These are phyloP conservation scores for Nomada lathburiana DNA, from an alignment of 2,888 invertebrate genomes.

Conservation along the genomic window DNA sequence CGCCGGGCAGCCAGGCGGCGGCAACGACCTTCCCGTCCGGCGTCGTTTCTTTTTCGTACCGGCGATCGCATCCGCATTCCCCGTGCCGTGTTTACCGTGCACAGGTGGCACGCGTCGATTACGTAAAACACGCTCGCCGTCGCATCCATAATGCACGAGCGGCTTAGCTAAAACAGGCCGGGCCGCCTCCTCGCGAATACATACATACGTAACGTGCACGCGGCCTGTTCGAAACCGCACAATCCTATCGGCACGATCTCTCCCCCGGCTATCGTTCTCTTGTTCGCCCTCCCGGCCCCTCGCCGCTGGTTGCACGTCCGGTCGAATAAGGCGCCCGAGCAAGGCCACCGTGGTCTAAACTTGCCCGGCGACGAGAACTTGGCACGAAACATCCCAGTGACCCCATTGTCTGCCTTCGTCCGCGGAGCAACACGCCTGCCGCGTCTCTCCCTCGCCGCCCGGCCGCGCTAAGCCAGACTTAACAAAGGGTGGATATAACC, in stretches of 20 bases:
- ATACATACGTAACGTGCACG: background rate
- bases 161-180: slow-evolving; percentile 32
- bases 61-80: slow-evolving; percentile 53
- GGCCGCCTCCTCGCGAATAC: slow-evolving; percentile 25
- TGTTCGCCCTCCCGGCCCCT: slow-evolving; percentile 3
- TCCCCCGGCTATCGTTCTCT: slow-evolving; percentile 30
- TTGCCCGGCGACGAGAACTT: slow-evolving; percentile 79
- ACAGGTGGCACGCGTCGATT: slow-evolving; percentile 64
- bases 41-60: slow-evolving; percentile 26
- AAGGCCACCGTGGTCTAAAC: slow-evolving; percentile 72
- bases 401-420: slow-evolving; percentile 76
- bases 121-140: slow-evolving; percentile 58
- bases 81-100: slow-evolving; percentile 26
- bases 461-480: slow-evolving; percentile 79
- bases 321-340: slow-evolving; percentile 52
- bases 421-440: slow-evolving; percentile 70
- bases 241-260: slow-evolving; percentile 62
- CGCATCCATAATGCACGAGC: slow-evolving; percentile 62
- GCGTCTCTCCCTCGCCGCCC: slow-evolving; percentile 14
- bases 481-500: slow-evolving; percentile 79
- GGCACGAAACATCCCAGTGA: slow-evolving; percentile 79
- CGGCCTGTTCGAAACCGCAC: slow-evolving; percentile 28
- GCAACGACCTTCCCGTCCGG: slow-evolving; percentile 42
- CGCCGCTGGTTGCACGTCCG: slow-evolving; percentile 18
- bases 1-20: background rate